phyloP scores from a whole-genome alignment of 2,797 vertebrate genomes.

The Ctenopoma kingsleyae region DNA sequence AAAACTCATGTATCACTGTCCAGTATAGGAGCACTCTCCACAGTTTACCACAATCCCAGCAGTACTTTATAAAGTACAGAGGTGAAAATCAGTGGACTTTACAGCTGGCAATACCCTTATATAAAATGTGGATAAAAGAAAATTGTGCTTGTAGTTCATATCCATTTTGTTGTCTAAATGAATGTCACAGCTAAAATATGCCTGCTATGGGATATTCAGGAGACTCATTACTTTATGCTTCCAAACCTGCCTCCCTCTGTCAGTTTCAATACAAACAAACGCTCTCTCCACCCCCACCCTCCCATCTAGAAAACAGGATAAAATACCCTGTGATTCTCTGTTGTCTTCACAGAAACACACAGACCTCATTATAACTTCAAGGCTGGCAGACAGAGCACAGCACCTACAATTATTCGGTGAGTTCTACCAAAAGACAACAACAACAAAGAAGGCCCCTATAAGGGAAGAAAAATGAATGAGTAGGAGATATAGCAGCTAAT shows the following conservation, averaged over 20 bases:
- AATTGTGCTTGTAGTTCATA: conserved; percentile 59
- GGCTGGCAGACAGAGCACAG: conserved; percentile 76
- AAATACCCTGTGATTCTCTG: conserved; percentile 77
- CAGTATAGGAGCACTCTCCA: conserved; percentile 12
- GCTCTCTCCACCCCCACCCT: conserved; percentile 46
- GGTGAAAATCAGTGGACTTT: conserved; percentile 53
- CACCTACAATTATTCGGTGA: conserved; percentile 79
- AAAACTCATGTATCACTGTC: conserved; percentile 50
- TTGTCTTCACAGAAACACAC: conserved; percentile 78
- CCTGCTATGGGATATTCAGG: conserved; percentile 76
- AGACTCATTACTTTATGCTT: conserved; percentile 78
- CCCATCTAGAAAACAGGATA: conserved; percentile 77
- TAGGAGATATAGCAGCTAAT: conserved; percentile 75
- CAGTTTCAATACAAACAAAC: conserved; percentile 82
- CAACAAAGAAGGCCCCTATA: conserved; percentile 47
- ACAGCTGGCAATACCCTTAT: conserved; percentile 49
- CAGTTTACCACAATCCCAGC: conserved; percentile 30
- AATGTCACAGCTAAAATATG: conserved; percentile 79
- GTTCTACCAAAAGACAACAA: conserved; percentile 74
- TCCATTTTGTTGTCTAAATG: conserved; percentile 76
- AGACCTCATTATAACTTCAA: conserved; percentile 87
- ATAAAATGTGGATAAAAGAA: conserved; percentile 62
- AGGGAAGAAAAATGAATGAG: conserved; percentile 58
- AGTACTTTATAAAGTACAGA: conserved; percentile 28
- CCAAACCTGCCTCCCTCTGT: conserved; percentile 76